Percentiles rank a stretch among this genome's conserved stretches.
These are phyloP conservation scores for Muraenolepis orangiensis DNA, from an alignment of 2,797 vertebrate genomes.

Conservation along the genomic window DNA sequence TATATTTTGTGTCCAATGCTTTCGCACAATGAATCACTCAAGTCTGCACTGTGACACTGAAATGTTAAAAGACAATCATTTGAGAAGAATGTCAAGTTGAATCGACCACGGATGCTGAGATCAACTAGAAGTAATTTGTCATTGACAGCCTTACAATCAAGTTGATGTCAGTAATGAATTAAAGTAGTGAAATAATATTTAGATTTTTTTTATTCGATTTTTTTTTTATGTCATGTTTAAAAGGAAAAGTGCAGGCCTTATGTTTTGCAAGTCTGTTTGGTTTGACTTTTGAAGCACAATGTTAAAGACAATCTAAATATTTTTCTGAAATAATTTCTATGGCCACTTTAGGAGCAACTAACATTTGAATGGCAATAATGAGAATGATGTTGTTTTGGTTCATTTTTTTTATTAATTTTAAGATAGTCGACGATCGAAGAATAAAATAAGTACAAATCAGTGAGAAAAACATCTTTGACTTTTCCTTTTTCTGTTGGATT, in stretches of 20 bases:
- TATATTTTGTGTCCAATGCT: conserved; percentile 70
- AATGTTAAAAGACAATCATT: conserved; percentile 75
- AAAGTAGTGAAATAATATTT: conserved; percentile 24
- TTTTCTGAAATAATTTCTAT: conserved; percentile 27
- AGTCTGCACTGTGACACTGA: conserved; percentile 77
- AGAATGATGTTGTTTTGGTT: neutral
- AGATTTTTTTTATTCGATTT: conserved; percentile 11
- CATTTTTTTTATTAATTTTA: neutral
- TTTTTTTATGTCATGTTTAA: conserved; percentile 22
- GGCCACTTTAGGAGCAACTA: conserved; percentile 16
- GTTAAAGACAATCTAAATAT: conserved; percentile 30
- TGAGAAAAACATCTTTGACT: conserved; percentile 4
- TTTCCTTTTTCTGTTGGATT: neutral
- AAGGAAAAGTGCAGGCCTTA: conserved; percentile 12
- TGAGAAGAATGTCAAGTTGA: conserved; percentile 38
- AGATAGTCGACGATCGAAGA: neutral
- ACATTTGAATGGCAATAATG: conserved; percentile 17
- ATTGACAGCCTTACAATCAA: conserved; percentile 61
- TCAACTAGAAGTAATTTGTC: conserved; percentile 29
- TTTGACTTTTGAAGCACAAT: conserved; percentile 25
- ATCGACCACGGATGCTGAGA: neutral
- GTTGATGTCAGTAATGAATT: conserved; percentile 67
- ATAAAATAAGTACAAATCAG: neutral
- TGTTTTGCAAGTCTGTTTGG: conserved; percentile 23
- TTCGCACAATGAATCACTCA: conserved; percentile 57